Evolutionary conservation across 2,797 vertebrate genomes (phyloP).

Genomic region (Syngnathus rostellatus): DNA sequence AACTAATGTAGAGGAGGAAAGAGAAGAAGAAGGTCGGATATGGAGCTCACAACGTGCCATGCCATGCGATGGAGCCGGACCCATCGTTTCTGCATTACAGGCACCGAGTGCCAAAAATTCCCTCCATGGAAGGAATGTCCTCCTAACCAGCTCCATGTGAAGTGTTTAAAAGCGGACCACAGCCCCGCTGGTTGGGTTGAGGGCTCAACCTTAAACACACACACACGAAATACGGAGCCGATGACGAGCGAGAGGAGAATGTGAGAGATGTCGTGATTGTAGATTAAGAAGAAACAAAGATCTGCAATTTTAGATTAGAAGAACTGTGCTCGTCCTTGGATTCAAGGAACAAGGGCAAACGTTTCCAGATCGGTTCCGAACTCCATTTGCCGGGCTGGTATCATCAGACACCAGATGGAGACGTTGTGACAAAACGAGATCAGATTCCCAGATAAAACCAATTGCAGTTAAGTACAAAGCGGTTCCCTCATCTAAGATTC

Average conservation of each 20-base stretch:
- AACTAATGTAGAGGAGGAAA: conserved; percentile 29
- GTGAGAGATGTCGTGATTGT: conserved; percentile 8
- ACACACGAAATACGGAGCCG: conserved; percentile 49
- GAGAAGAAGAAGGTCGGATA: conserved; percentile 43
- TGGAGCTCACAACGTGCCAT: conserved; percentile 59
- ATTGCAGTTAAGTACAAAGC: too few species aligned
- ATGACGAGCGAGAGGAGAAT: conserved; percentile 45
- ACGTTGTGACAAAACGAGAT: too few species aligned
- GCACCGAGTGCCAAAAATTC: conserved; percentile 70
- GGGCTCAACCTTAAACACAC: conserved; percentile 61
- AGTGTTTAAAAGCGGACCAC: conserved; percentile 69
- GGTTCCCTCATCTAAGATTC: too few species aligned
- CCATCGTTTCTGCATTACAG: conserved; percentile 71
- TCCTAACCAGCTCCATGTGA: conserved; percentile 79
- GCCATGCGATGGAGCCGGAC: conserved; percentile 71
- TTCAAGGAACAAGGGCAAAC: too few species aligned
- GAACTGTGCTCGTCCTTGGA: too few species aligned
- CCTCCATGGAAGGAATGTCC: conserved; percentile 77
- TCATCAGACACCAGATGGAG: too few species aligned
- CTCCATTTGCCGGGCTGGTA: too few species aligned
- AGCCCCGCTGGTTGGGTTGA: conserved; percentile 57
- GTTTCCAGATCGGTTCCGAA: too few species aligned
- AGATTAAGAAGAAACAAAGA: too few species aligned
- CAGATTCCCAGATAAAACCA: too few species aligned
- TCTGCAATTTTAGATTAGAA: too few species aligned